Percentiles rank a stretch among this genome's conserved stretches.
phyloP scores from a whole-genome alignment of 2,888 invertebrate genomes.

The Choreutis nemorana region DNA sequence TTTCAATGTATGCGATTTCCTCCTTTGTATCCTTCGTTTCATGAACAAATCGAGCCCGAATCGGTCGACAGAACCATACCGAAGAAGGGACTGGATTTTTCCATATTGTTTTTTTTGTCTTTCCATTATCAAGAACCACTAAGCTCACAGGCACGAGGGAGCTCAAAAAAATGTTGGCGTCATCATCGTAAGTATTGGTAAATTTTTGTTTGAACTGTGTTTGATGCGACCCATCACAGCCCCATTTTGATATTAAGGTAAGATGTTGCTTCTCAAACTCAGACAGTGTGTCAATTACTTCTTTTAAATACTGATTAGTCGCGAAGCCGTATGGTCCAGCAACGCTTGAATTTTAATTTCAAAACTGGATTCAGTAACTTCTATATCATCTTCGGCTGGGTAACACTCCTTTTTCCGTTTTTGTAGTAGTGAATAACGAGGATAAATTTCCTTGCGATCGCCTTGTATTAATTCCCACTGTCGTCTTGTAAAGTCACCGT shows the following conservation, averaged over 20 bases:
- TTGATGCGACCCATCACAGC: slow-evolving; percentile 5
- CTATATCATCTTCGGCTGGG: slow-evolving; percentile 4
- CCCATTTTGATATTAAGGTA: slow-evolving; percentile 2
- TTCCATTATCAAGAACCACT: neutral
- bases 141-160: slow-evolving; percentile 3
- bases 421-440: slow-evolving; percentile 7
- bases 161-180: slow-evolving; percentile 5
- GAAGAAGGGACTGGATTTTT: slow-evolving; percentile 5
- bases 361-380: slow-evolving; percentile 8
- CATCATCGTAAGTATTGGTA: slow-evolving; percentile 3
- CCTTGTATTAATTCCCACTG: slow-evolving; percentile 7
- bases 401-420: slow-evolving; percentile 10
- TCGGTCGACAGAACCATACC: neutral
- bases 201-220: slow-evolving; percentile 6
- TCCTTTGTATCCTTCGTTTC: neutral
- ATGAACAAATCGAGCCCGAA: neutral
- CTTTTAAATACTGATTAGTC: slow-evolving; percentile 4
- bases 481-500: slow-evolving; percentile 5
- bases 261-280: neutral
- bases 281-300: neutral
- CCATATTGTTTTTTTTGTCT: slow-evolving; percentile 1
- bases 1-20: too few relatives aligned
- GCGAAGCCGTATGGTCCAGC: slow-evolving; percentile 10
- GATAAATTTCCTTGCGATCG: slow-evolving; percentile 3
- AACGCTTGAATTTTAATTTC: slow-evolving; percentile 10